These are phyloP conservation scores for Lithophane socia DNA, from an alignment of 2,888 invertebrate species.

Conservation along the genomic window DNA sequence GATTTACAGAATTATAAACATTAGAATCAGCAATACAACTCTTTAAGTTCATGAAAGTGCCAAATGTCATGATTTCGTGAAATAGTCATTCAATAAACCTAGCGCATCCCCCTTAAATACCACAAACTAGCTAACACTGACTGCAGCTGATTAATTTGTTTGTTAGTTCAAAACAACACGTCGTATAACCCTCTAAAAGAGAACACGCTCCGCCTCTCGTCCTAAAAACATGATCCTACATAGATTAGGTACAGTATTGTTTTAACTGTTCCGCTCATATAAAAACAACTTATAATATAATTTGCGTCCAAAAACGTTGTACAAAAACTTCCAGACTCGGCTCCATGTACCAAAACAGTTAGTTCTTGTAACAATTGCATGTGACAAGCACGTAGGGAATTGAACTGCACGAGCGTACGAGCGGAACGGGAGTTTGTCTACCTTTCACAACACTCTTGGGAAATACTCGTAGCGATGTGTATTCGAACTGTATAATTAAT, in stretches of 20 bases:
- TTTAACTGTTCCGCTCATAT: not conserved
- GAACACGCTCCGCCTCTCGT: not conserved
- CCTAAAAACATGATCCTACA: not conserved
- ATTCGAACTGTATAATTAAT: constrained; percentile 3
- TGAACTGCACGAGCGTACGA: constrained; percentile 25
- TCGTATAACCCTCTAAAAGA: not conserved
- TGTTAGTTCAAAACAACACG: not conserved
- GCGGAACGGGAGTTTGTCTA: constrained; percentile 4
- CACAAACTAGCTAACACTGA: not conserved
- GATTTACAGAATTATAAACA: no score
- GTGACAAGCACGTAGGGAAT: constrained; percentile 46
- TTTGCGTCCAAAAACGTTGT: constrained; percentile 2
- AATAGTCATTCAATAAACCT: no score
- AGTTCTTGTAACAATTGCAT: constrained; percentile 41
- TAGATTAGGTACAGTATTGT: not conserved
- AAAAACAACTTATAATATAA: constrained; percentile 3
- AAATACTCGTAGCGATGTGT: constrained; percentile 6
- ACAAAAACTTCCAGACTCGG: constrained; percentile 1
- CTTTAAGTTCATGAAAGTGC: no score
- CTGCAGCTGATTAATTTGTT: not conserved
- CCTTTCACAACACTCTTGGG: not conserved
- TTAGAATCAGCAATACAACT: no score
- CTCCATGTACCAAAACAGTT: constrained; percentile 6
- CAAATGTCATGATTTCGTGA: no score
- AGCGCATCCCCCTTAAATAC: no score